phyloP scores from a whole-genome alignment of 2,888 invertebrate genomes.

The Cheilosia scutellata region DNA sequence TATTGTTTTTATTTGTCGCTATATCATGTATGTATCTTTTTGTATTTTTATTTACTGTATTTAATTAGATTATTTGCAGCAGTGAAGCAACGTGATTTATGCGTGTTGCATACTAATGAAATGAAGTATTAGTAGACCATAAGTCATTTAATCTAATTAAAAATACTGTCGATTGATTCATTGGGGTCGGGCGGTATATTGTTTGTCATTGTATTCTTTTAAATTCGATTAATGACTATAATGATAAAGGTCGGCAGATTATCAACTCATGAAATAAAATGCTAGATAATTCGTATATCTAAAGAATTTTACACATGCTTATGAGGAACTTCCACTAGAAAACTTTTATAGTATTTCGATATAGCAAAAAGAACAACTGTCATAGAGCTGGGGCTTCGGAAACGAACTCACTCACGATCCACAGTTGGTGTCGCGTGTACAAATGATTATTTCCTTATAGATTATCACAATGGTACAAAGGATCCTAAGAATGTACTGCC shows the following conservation, averaged over 20 bases:
- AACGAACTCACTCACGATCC: too few species aligned
- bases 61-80: slow-evolving; percentile 66
- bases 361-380: too few species aligned
- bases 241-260: not conserved
- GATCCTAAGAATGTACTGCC: too few species aligned
- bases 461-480: too few species aligned
- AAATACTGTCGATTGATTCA: slow-evolving; percentile 26
- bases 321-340: too few species aligned
- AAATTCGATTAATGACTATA: slow-evolving; percentile 8
- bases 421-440: too few species aligned
- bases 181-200: slow-evolving; percentile 5
- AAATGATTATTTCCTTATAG: too few species aligned
- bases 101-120: slow-evolving; percentile 50
- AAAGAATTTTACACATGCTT: too few species aligned
- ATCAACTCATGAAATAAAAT: not conserved
- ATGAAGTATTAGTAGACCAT: slow-evolving; percentile 17
- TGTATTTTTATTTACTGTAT: slow-evolving; percentile 17
- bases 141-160: slow-evolving; percentile 66
- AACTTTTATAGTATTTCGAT: too few species aligned
- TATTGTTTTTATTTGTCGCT: slow-evolving; percentile 20
- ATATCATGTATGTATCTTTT: slow-evolving; percentile 5
- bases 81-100: slow-evolving; percentile 68
- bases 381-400: too few species aligned
- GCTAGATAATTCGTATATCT: not conserved
- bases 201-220: not conserved